phyloP scores from a whole-genome alignment of 2,113 vertebrate genomes.

The Sorex araneus region DNA sequence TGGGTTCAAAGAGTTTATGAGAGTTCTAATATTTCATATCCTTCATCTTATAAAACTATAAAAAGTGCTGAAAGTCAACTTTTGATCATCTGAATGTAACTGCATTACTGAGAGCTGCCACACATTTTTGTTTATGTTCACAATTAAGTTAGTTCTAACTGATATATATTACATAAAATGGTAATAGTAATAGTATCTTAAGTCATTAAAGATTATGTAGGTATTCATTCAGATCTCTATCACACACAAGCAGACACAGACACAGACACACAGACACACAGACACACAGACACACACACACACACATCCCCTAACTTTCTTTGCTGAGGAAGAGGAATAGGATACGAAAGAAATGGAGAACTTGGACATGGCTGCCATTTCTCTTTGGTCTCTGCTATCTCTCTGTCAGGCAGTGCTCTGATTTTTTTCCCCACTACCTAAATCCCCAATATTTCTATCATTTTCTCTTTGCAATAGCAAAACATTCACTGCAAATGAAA shows the following conservation, averaged over 20 bases:
- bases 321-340: not conserved
- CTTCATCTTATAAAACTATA: slow-evolving; percentile 24
- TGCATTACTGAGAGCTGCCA: not conserved
- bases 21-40: not conserved
- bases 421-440: slow-evolving; percentile 36
- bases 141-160: not conserved
- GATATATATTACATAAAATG: not conserved
- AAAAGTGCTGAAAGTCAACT: not conserved
- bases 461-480: slow-evolving; percentile 19
- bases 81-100: slow-evolving; percentile 21
- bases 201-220: slow-evolving; percentile 20
- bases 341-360: not conserved
- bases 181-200: not conserved
- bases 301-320: not conserved
- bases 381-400: not conserved
- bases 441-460: not conserved
- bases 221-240: not conserved
- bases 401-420: not conserved
- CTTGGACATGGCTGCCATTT: not conserved
- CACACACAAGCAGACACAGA: too few relatives aligned
- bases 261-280: too few relatives aligned
- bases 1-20: not conserved
- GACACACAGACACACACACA: not conserved
- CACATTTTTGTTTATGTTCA: not conserved
- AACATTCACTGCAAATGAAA: slow-evolving; percentile 64